Conservation (phyloP, 2,797 vertebrate species). For the Vireo griseus region DNA sequence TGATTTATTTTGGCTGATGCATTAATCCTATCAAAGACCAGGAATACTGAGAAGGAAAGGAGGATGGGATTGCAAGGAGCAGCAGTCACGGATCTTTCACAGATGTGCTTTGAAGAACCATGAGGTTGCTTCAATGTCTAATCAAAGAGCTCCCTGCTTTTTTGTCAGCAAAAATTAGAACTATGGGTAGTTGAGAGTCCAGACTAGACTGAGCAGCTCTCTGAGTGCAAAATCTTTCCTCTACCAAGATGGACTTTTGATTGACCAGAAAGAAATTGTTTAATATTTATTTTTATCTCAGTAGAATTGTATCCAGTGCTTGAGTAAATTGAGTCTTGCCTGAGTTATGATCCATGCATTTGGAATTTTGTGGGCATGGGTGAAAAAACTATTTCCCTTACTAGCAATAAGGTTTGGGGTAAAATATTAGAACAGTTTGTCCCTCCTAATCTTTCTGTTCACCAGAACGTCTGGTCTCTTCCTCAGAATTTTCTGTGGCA, state of each 20-base stretch:
- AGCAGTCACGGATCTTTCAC: neutral
- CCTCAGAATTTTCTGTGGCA: neutral
- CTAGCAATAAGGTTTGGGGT: neutral
- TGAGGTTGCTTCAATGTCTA: neutral
- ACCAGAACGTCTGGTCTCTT: neutral
- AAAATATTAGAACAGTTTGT: neutral
- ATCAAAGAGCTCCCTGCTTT: neutral
- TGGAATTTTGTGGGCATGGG: neutral
- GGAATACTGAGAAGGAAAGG: neutral
- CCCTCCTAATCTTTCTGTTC: neutral
- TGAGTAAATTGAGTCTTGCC: neutral
- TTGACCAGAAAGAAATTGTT: neutral
- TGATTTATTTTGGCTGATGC: neutral
- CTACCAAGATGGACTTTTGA: neutral
- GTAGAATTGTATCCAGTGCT: neutral
- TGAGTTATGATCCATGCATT: neutral
- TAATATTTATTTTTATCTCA: neutral
- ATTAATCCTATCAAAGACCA: neutral
- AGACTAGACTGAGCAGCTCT: neutral
- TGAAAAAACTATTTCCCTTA: neutral
- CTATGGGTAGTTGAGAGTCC: neutral
- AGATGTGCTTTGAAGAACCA: neutral
- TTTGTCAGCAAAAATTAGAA: neutral
- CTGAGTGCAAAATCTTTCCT: neutral
- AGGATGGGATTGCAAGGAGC: neutral